Evolutionary conservation across 92 coral and sea anemone species (phyloP), one percentile per base, ranked within the genome.

Genomic region (Chrysogorgia sp.): DNA sequence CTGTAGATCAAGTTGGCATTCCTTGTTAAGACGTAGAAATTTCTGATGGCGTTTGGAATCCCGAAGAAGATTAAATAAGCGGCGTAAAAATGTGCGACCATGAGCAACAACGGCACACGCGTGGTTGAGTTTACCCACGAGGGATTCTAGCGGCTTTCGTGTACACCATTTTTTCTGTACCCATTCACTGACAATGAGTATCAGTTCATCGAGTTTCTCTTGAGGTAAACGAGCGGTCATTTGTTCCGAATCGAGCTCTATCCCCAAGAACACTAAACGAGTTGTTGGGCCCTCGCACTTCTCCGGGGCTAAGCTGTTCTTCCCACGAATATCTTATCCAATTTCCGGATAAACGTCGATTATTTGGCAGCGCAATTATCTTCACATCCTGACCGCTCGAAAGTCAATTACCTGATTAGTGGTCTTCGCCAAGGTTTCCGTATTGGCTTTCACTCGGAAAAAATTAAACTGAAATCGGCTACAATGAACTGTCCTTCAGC

Each of bases 381-480:
- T n/a, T n/a, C n/a, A n/a, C n/a, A n/a, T n/a, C n/a, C n/a, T n/a
- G n/a, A 24, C 21, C 1, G 86, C 72, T 10, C 26, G 63, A 23
- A 60, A 61, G 28, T 82, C 86, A 34, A 71, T 59, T 2, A 82
- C 74, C 25, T 82, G 72, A 20, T 72, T 72, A 4, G 72, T 9
- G 86, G 32, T 22, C 12, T 41, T 47, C 24, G 23, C 50, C 49
- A 17, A n/a, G 48, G 23, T 60, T 30, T 32, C 35, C 34, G 31
- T 67, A 29, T 7, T 20, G 2, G 13, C 30, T 29, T 10, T 49
- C 35, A 63, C 69, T 64, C 63, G 8, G 12, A 23, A 56, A 56
- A 13, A 31, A 7, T 28, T n/a, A n/a, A 23, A 32, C 5, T 0
- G 35, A 3, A 28, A 23, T 2, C 1, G 10, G 1, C 19, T 34